phyloP scores from a whole-genome alignment of 2,797 vertebrate genomes.

The Natrix natrix region DNA sequence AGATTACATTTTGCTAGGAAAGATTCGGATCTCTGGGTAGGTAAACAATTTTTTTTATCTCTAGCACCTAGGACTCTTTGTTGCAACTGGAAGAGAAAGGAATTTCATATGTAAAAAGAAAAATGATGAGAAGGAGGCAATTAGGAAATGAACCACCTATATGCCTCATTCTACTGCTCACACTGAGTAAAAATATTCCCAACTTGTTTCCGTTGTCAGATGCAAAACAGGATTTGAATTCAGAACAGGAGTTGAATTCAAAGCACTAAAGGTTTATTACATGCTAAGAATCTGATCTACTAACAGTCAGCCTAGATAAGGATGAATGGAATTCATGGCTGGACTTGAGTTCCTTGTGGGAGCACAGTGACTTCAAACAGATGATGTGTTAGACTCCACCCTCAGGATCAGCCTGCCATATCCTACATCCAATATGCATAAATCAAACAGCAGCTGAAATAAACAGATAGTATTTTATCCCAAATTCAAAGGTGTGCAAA shows the following conservation, averaged over 20 bases:
- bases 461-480: neutral
- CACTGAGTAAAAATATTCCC: neutral
- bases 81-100: neutral
- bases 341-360: neutral
- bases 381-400: neutral
- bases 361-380: neutral
- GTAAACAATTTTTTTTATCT: neutral
- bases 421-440: neutral
- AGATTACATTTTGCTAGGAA: constrained; percentile 9
- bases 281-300: neutral
- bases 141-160: neutral
- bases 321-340: neutral
- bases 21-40: neutral
- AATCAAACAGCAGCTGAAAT: neutral
- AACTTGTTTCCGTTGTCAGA: neutral
- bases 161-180: neutral
- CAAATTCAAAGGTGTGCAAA: neutral
- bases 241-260: neutral
- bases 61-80: neutral
- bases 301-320: neutral
- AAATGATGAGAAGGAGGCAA: neutral
- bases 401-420: neutral
- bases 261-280: neutral
- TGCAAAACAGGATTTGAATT: neutral
- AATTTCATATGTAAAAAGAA: neutral